phyloP scores from a whole-genome alignment of 2,113 vertebrate genomes.

The Saccopteryx bilineata region DNA sequence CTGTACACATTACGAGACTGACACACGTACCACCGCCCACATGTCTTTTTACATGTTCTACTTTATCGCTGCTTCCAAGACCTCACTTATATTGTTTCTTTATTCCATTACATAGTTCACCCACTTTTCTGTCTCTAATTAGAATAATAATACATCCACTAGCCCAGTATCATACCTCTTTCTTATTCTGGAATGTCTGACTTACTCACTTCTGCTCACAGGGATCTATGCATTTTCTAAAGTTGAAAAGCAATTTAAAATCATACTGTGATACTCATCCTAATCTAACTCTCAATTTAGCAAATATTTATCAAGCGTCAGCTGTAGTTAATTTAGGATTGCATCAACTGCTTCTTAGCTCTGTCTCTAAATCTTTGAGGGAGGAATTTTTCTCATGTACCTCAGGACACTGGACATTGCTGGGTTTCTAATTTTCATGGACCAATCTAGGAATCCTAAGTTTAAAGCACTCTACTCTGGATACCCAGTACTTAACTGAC shows the following conservation, averaged over 20 bases:
- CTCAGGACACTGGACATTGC: background rate
- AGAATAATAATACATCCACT: background rate
- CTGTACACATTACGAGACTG: background rate
- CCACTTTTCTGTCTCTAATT: background rate
- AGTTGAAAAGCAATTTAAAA: background rate
- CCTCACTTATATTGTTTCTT: background rate
- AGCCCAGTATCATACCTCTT: background rate
- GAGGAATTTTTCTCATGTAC: background rate
- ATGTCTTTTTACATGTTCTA: background rate
- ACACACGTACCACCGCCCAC: background rate
- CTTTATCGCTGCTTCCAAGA: background rate
- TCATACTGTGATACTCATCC: background rate
- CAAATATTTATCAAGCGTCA: background rate
- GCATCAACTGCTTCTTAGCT: background rate
- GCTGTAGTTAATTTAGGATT: background rate
- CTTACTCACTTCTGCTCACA: background rate
- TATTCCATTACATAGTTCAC: background rate
- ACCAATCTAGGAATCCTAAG: conserved; percentile 9
- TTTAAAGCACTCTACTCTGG: background rate
- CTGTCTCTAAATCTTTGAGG: background rate
- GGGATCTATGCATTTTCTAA: background rate
- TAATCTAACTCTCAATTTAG: background rate
- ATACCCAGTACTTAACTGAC: background rate
- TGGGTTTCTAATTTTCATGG: background rate
- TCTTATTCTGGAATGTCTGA: background rate